Evolutionary conservation across 2,888 invertebrate genomes (phyloP), one percentile per base, ranked within the genome.

Genomic region (Callinectes sapidus): DNA sequence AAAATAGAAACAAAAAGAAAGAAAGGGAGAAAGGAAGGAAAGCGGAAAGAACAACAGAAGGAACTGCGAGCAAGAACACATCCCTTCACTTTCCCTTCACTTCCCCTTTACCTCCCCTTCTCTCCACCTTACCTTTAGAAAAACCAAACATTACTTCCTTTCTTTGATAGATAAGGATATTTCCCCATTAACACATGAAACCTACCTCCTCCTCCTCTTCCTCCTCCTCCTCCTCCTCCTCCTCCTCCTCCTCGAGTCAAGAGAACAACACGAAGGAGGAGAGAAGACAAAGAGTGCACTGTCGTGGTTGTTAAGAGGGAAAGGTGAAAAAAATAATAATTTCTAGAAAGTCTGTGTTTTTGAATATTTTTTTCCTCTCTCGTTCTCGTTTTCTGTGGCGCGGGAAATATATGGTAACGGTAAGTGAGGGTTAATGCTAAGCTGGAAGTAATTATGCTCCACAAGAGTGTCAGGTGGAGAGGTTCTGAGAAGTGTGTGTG

Each of bases 191-290:
- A 71, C 71, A 0, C 28, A 71, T 23, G 8, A 23, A 5, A n/a
- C n/a, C 66, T 71, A 18, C 66, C n/a, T n/a, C 66, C 66, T n/a
- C 66, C 66, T n/a, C 66, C 28, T 71, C 71, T 28, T 71, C n/a
- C 23, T 71, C 71, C 71, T 77, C 28, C 71, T 77, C 71, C 71
- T 77, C 28, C 71, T 77, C n/a, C 71, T 77, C 8, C n/a, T 77
- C 71, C 71, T 77, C 28, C 71, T 77, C 71, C 71, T 77, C 28
- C 71, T 77, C n/a, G 13, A 1, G n/a, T 28, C 28, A n/a, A n/a
- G 71, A n/a, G 71, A 28, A 28, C 13, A 77, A 28, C n/a, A 13
- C 5, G n/a, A 28, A 10, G 28, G 10, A 1, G 71, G n/a, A 8
- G 28, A 13, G 71, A n/a, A 13, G 16, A 23, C 61, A 23, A 61